Conservation (phyloP, 1,140 invertebrate species). For the Dreissena polymorpha region DNA sequence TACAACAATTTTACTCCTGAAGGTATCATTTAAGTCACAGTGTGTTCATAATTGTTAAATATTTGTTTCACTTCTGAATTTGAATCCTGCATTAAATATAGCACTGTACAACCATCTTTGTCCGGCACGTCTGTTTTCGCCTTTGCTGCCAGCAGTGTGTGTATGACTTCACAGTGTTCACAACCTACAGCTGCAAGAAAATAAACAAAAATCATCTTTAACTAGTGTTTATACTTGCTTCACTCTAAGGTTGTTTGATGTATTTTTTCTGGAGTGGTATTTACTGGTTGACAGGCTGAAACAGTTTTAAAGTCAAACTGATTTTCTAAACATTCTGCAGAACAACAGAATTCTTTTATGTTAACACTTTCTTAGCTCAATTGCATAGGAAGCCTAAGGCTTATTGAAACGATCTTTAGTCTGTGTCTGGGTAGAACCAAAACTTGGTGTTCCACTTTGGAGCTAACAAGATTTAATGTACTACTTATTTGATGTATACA, state of each 20-base stretch:
- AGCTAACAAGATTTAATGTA: no score
- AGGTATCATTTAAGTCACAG: no score
- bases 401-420: no score
- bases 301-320: background rate
- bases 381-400: no score
- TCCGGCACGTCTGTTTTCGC: conserved; percentile 60
- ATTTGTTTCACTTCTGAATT: conserved; percentile 36
- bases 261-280: background rate
- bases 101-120: conserved; percentile 55
- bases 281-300: background rate
- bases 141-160: conserved; percentile 51
- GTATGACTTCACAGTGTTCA: conserved; percentile 63
- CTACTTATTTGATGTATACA: no score
- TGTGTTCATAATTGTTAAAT: no score
- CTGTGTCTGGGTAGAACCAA: no score
- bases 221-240: background rate
- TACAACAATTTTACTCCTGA: no score
- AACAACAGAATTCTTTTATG: background rate
- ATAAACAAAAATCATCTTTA: background rate
- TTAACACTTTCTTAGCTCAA: background rate
- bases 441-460: no score
- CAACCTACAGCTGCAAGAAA: conserved; percentile 67
- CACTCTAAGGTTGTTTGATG: background rate
- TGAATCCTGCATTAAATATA: background rate
- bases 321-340: background rate